Conservation (phyloP, 30 jellyfish, hydroid and myxozoan genomes). For the Turritopsis rubra region DNA sequence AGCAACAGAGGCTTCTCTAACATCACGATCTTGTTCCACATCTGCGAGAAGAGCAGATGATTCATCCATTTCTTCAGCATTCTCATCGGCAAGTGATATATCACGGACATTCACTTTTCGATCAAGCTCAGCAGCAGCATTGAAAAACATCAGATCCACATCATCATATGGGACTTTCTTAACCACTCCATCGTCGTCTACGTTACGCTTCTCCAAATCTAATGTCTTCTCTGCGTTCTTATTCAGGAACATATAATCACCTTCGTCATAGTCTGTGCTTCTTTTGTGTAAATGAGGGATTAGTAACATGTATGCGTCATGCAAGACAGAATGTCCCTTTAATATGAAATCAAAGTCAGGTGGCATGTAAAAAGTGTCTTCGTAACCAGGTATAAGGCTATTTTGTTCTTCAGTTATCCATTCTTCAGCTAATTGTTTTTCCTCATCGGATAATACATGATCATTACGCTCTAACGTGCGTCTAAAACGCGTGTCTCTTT, state of each 20-base stretch:
- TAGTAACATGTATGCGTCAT: background rate
- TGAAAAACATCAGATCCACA: constrained; percentile 15
- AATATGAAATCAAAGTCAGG: constrained; percentile 18
- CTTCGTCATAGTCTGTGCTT: background rate
- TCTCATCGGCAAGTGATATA: background rate
- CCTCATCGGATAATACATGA: constrained; percentile 26
- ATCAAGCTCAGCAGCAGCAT: constrained; percentile 7
- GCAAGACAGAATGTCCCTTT: constrained; percentile 10
- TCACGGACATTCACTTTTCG: constrained; percentile 12
- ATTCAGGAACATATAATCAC: constrained; percentile 1
- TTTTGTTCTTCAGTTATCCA: background rate
- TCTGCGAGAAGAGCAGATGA: background rate
- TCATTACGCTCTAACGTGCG: constrained; percentile 13
- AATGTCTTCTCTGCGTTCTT: background rate
- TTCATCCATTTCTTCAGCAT: constrained; percentile 27
- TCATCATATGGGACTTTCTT: background rate
- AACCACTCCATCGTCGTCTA: background rate
- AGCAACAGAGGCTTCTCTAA: constrained; percentile 18
- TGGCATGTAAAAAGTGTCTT: constrained; percentile 6
- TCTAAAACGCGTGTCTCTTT: background rate
- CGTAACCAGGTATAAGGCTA: constrained; percentile 29
- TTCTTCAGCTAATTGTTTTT: background rate
- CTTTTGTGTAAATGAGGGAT: constrained; percentile 5
- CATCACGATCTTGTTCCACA: constrained; percentile 6
- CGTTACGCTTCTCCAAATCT: constrained; percentile 14